phyloP scores from a whole-genome alignment of 2,888 invertebrate genomes.

The Latheticus oryzae region DNA sequence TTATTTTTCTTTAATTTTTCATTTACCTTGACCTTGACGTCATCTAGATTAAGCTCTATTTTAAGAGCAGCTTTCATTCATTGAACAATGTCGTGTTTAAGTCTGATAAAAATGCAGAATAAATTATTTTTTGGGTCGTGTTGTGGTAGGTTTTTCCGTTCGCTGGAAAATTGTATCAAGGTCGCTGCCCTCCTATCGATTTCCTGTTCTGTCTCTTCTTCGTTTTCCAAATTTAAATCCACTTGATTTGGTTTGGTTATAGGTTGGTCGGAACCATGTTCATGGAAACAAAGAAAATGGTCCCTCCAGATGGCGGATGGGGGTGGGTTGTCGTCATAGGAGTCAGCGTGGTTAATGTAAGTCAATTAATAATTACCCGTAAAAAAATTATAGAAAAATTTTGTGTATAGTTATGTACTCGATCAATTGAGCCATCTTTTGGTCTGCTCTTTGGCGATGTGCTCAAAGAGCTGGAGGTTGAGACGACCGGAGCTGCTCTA shows the following conservation, averaged over 20 bases:
- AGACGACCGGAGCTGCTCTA: slow-evolving; percentile 79
- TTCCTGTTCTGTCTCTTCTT: too few species aligned
- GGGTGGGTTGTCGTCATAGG: slow-evolving; percentile 90
- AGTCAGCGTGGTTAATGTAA: slow-evolving; percentile 86
- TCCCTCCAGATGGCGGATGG: slow-evolving; percentile 90
- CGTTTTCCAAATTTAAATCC: slow-evolving; percentile 14
- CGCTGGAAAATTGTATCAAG: slow-evolving; percentile 9
- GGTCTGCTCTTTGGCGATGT: slow-evolving; percentile 83
- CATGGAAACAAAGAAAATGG: slow-evolving; percentile 68
- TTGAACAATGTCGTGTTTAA: slow-evolving; percentile 1
- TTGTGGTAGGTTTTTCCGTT: too few species aligned
- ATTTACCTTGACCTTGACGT: slow-evolving; percentile 25
- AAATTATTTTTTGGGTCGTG: slow-evolving; percentile 11
- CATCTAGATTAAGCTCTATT: slow-evolving; percentile 29
- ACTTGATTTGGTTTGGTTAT: slow-evolving; percentile 42
- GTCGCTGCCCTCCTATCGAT: too few species aligned
- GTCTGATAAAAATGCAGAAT: background rate
- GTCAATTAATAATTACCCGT: slow-evolving; percentile 60
- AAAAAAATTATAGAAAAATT: slow-evolving; percentile 7
- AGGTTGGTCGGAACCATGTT: slow-evolving; percentile 59
- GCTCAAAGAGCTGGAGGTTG: slow-evolving; percentile 75
- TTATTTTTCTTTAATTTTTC: background rate
- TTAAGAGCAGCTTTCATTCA: slow-evolving; percentile 14
- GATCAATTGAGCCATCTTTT: slow-evolving; percentile 84
- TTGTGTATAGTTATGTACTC: slow-evolving; percentile 77